phyloP scores from a whole-genome alignment of 2,113 vertebrate genomes.

The Albula goreensis region DNA sequence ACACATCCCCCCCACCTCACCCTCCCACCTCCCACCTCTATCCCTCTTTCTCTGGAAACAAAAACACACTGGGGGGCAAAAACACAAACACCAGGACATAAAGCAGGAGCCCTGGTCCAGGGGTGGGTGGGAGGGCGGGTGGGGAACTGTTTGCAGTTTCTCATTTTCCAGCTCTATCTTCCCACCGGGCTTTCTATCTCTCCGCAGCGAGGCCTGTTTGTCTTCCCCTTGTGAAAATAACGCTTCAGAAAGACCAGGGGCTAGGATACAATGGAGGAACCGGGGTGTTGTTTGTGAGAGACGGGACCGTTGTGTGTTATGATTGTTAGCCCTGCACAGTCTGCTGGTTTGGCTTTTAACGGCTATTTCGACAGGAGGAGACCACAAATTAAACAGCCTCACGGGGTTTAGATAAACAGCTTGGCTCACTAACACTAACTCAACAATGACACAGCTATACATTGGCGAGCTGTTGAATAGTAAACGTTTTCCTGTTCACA shows the following conservation, averaged over 20 bases:
- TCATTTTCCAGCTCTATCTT: not conserved
- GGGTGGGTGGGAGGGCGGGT: not conserved
- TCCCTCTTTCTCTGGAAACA: slow-evolving; percentile 26
- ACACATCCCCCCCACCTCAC: slow-evolving; percentile 12
- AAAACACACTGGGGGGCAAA: not conserved
- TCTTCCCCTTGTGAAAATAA: slow-evolving; percentile 17
- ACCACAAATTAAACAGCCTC: not conserved
- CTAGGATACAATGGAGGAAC: not conserved
- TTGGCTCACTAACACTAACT: not conserved
- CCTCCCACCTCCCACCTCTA: slow-evolving; percentile 14
- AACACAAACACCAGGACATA: slow-evolving; percentile 1
- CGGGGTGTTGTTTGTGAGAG: not conserved
- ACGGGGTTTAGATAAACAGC: not conserved
- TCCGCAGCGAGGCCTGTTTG: not conserved
- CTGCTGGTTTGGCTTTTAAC: not conserved
- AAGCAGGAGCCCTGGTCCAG: not conserved
- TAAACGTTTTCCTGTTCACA: not conserved
- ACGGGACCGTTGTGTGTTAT: not conserved
- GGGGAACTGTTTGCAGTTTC: slow-evolving; percentile 7
- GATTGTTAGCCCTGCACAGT: not conserved
- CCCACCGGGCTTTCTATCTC: not conserved
- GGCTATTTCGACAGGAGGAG: not conserved
- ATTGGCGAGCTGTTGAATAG: not conserved
- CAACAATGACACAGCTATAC: not conserved
- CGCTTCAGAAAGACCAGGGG: not conserved